Base-by-base conservation (phyloP, 2,797 vertebrate species). In the Sphenodon punctatus region DNA sequence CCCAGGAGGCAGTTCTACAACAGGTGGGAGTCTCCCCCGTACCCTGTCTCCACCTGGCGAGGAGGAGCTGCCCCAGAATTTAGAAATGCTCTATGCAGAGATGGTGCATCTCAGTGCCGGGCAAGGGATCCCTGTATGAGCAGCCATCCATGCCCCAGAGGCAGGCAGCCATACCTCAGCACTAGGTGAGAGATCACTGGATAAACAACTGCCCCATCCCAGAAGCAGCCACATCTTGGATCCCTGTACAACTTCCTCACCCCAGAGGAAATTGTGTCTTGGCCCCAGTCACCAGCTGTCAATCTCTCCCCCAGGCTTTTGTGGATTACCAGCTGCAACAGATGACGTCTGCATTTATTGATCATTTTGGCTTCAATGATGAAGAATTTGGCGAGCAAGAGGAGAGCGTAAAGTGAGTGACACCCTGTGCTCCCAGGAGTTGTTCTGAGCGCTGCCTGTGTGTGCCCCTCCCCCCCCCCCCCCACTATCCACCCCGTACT, bases 371-470 rank as follows among this genome's bases (percentile, higher is more conserved):
- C 25, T 95, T 95, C 78, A 95, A 95, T 0, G 95, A 95, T 1
- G 95, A 95, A 56, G 94, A 95, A 64, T 95, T 95, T 55, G 94
- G 94, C 41, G 95, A 95, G 74, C 94, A 95, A 70, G 94, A 95
- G 46, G 95, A 95, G 60, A 95, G 91, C 8, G 94, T 95, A 67
- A 95, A 95, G 95, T 95, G 69, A 94, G 94, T 92, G 60, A 38
- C 61, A 43, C 30, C 17, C 45, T 53, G 27, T 58, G 27, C n/a
- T 34, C 8, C 79, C 65, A 22, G 20, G 17, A 34, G 20, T 61
- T 15, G 43, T 39, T n/a, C 38, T 34, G 20, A 41, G 22, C 2
- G 9, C 6, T 42, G 49, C 38, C 64, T 53, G 32, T 69, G 13
- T 25, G 10, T 65, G 38, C 11, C 17, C 19, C 30, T 36, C 23